Conservation (phyloP, 2,888 invertebrate species). For the Malthinus flaveolus region DNA sequence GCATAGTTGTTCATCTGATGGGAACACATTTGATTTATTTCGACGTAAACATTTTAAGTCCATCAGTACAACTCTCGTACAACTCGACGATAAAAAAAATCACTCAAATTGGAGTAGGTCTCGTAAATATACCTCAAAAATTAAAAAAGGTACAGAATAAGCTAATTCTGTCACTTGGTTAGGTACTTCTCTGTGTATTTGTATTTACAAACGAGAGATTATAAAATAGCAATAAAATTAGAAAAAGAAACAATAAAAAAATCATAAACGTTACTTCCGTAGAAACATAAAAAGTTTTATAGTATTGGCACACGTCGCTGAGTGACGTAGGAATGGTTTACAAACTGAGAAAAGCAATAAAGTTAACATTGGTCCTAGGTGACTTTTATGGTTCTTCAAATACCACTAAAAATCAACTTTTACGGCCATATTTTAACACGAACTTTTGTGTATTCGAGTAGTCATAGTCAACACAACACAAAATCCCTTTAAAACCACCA, state of each 20-base stretch:
- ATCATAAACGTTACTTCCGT: conserved; percentile 32
- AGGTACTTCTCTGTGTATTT: no score
- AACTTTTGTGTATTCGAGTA: conserved; percentile 43
- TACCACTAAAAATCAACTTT: conserved; percentile 61
- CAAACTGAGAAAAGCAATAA: conserved; percentile 46
- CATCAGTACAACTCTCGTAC: no score
- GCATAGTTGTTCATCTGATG: no score
- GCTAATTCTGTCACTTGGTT: no score
- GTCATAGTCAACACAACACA: conserved; percentile 32
- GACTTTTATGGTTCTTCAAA: conserved; percentile 64
- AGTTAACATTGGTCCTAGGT: conserved; percentile 50
- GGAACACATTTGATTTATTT: no score
- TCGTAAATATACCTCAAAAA: no score
- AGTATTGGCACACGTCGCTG: conserved; percentile 39
- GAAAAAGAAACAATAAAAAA: conserved; percentile 36
- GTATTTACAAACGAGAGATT: no score
- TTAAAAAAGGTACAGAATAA: no score
- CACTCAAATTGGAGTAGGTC: no score
- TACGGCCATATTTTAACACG: conserved; percentile 54
- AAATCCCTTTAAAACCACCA: conserved; percentile 15
- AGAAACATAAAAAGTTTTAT: conserved; percentile 43
- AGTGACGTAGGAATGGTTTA: conserved; percentile 39
- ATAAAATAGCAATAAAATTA: conserved; percentile 15
- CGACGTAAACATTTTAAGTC: no score
- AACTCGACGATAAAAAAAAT: no score